phyloP scores from a whole-genome alignment of 2,888 invertebrate species.

The Germaria angustata region DNA sequence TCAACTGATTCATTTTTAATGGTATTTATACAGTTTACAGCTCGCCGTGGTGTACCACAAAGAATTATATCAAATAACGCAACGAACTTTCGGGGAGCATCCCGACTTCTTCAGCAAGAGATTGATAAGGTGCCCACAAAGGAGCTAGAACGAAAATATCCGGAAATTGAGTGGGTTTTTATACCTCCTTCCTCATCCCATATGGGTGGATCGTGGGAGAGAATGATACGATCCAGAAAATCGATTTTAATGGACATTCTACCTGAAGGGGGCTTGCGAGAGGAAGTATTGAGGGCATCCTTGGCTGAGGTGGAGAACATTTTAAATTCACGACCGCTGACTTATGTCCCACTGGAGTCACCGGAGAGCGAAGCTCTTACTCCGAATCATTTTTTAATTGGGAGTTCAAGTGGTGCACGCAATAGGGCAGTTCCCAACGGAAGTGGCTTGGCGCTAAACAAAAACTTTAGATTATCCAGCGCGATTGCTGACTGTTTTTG shows the following conservation, averaged over 20 bases:
- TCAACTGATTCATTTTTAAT: conserved; percentile 44
- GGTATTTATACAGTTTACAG: conserved; percentile 52
- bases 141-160: conserved; percentile 30
- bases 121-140: no score
- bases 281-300: conserved; percentile 48
- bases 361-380: conserved; percentile 39
- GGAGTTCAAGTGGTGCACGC: no score
- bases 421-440: no score
- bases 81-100: conserved; percentile 61
- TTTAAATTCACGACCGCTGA: conserved; percentile 37
- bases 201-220: conserved; percentile 64
- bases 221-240: conserved; percentile 63
- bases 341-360: conserved; percentile 61
- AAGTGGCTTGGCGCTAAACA: no score
- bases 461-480: no score
- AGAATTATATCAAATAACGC: conserved; percentile 57
- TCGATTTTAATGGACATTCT: conserved; percentile 55
- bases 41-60: conserved; percentile 37
- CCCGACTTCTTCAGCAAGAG: neutral
- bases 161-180: conserved; percentile 42
- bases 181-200: conserved; percentile 57
- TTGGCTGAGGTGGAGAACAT: conserved; percentile 59
- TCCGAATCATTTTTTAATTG: conserved; percentile 61
- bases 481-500: conserved; percentile 45
- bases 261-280: conserved; percentile 15